Base-by-base conservation (phyloP, 2,888 invertebrate genomes). In the Andrena fulva region DNA sequence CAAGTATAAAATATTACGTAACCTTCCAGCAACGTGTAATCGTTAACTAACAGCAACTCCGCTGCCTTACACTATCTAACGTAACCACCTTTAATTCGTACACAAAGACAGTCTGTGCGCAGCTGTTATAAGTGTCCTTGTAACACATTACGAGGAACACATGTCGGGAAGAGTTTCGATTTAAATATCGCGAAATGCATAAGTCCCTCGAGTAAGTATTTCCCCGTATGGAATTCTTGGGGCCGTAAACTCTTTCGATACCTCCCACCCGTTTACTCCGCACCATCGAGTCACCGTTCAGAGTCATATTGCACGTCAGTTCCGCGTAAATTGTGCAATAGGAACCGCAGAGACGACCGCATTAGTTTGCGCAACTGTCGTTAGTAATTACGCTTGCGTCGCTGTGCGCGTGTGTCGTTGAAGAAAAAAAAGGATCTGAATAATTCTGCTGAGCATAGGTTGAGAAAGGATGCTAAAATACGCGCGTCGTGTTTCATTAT, bases 331-430 rank as follows among this genome's bases (percentile, higher is more conserved):
- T 60, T 67, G 67, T 66, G 77, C 74, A 77, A 77, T 29, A 64
- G 62, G 73, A 81, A 77, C 81, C 74, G 62, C 77, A 70, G 27
- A 63, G 60, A 33, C 35, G 73, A 82, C 72, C 72, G 24, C 75
- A 59, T 68, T 74, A 56, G 50, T 60, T 74, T 70, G 50, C 56
- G 67, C 56, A 71, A 62, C 66, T 54, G 16, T 63, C 20, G 20
- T 70, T 62, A 62, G 31, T 48, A 62, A 74, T 74, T 35, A 67
- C 6, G 27, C 31, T 75, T 75, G 33, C 20, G 3, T 3, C n/a
- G 12, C 29, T 27, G 2, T 64, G 31, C 52, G 2, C 52, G 33
- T 33, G 24, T 63, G 54, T 16, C 24, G n/a, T 33, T 27, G 12
- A 24, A 8, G 20, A 12, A 12, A 56, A 52, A n/a, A 33, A 56